Evolutionary conservation across 2,888 invertebrate species (phyloP).

Genomic region (Trichopria drosophilae): DNA sequence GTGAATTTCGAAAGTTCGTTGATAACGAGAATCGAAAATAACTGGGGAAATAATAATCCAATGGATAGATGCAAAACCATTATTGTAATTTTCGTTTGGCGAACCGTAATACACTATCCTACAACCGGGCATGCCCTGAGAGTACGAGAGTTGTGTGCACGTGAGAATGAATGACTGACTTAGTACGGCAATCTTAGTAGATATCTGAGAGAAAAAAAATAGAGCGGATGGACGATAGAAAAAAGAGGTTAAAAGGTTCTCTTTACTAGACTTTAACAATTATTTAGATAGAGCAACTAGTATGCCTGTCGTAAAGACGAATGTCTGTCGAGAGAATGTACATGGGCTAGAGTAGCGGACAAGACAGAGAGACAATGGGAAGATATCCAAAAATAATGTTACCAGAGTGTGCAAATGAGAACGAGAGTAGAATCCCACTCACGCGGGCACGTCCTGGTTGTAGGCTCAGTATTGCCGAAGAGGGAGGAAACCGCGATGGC

Average conservation of each 20-base stretch:
- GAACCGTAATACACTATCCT: conserved; percentile 54
- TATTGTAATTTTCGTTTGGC: too few relatives aligned
- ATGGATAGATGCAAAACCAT: too few relatives aligned
- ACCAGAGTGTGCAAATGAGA: conserved; percentile 29
- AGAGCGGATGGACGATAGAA: too few relatives aligned
- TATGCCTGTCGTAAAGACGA: too few relatives aligned
- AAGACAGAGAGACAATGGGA: conserved; percentile 29
- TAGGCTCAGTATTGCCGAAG: conserved; percentile 57
- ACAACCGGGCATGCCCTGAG: conserved; percentile 59
- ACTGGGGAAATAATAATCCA: too few relatives aligned
- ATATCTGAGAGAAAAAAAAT: conserved; percentile 21
- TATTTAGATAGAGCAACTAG: too few relatives aligned
- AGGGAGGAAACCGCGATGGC: conserved; percentile 52
- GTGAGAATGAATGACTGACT: conserved; percentile 34
- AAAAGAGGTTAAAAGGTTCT: too few relatives aligned
- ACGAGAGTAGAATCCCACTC: conserved; percentile 39
- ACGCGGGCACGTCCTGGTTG: conserved; percentile 57
- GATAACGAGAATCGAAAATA: too few relatives aligned
- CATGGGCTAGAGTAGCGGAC: conserved; percentile 10
- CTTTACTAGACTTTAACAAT: too few relatives aligned
- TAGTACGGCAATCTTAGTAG: conserved; percentile 15
- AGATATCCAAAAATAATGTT: conserved; percentile 12
- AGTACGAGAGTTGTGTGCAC: conserved; percentile 56
- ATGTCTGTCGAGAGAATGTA: conserved; percentile 26
- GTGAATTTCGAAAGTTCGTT: too few relatives aligned